These are phyloP conservation scores for Drosophila pruinosa DNA, from an alignment of 1,140 invertebrate species.

Conservation along the genomic window DNA sequence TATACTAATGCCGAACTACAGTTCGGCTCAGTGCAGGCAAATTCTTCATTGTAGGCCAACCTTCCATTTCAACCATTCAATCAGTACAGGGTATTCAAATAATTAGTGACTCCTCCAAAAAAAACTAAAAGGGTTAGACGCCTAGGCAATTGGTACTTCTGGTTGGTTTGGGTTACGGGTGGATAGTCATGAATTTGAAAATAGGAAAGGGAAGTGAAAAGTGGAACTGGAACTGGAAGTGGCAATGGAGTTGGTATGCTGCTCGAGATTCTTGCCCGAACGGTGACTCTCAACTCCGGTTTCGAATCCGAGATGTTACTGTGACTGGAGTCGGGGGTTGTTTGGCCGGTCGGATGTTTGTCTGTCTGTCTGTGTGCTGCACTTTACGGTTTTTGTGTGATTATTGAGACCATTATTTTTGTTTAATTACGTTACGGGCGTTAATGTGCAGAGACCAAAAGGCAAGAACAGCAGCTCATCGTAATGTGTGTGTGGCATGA, in stretches of 20 bases:
- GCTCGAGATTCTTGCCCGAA: background rate
- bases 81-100: constrained; percentile 18
- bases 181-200: constrained; percentile 5
- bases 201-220: background rate
- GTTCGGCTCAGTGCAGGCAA: background rate
- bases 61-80: background rate
- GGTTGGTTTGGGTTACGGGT: constrained; percentile 1
- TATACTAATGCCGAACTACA: too few relatives aligned
- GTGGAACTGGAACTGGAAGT: background rate
- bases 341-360: background rate
- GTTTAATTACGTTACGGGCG: constrained; percentile 80
- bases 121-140: constrained; percentile 33
- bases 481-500: constrained; percentile 12
- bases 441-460: constrained; percentile 68
- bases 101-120: constrained; percentile 33
- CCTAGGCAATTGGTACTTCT: constrained; percentile 14
- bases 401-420: constrained; percentile 81
- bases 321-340: background rate
- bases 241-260: constrained; percentile 3
- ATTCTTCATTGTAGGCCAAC: background rate
- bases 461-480: constrained; percentile 6
- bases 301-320: background rate
- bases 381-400: constrained; percentile 66
- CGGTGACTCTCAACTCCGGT: too few relatives aligned
- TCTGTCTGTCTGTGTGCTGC: constrained; percentile 28